A percentile compares a stretch with the other conserved stretches of the same genome.
These are phyloP conservation scores for Cossypha niveicapilla DNA, from an alignment of 2,797 vertebrate species.

Conservation along the genomic window DNA sequence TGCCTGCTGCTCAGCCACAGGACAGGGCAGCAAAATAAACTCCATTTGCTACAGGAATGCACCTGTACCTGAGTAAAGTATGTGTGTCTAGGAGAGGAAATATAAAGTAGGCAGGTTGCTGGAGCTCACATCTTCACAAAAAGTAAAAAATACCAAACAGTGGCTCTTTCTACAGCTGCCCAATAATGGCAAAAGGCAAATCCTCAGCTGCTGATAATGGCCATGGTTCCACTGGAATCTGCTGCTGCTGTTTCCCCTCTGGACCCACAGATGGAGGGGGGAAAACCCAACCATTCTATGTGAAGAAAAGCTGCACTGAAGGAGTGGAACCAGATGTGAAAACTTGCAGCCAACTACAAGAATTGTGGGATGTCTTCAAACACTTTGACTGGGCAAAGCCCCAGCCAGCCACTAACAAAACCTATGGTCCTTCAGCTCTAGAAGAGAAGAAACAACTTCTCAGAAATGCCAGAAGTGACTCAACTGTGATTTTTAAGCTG, in stretches of 20 bases:
- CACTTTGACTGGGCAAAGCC: background rate
- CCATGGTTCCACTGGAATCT: background rate
- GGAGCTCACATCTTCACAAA: background rate
- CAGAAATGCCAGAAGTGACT: background rate
- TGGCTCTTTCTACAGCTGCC: background rate
- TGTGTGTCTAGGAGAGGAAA: background rate
- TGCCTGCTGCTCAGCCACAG: background rate
- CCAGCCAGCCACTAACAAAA: background rate
- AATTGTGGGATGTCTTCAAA: background rate
- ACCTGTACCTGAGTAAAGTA: background rate
- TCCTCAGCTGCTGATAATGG: background rate
- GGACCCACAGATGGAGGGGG: background rate
- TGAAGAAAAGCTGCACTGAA: background rate
- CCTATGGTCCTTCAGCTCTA: background rate
- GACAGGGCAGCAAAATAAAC: background rate
- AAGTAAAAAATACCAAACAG: background rate
- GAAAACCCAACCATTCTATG: rapidly evolving
- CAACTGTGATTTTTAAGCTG: background rate
- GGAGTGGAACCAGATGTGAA: background rate
- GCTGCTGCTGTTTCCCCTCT: background rate
- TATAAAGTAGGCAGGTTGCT: background rate
- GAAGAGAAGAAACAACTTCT: background rate
- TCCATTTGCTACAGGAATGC: background rate
- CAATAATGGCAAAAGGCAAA: background rate
- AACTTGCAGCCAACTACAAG: background rate